Base-by-base conservation (phyloP, 1,140 invertebrate species). In the Mylabris phalerata region DNA sequence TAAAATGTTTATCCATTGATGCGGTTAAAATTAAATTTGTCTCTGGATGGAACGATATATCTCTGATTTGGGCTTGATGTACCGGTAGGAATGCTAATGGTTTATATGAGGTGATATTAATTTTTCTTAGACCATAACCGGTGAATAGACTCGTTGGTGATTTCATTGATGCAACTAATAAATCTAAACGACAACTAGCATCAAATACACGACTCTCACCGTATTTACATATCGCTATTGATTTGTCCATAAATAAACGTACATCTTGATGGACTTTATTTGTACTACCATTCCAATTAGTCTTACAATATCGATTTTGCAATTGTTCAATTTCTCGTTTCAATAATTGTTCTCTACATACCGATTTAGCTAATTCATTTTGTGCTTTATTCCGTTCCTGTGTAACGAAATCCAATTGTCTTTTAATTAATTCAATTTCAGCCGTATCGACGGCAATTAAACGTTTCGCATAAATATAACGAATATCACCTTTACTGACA, bases 161-260 rank as follows among this genome's bases (percentile, higher is more conserved):
- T 51, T 84, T 85, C 11, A 65, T 45, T 65, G 91, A 87, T 1
- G 89, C 87, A 0, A 87, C 80, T 60, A 86, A 80, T 7, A 91
- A 59, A 65, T 84, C 77, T 24, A 81, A 76, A 65, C 75, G 79
- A 24, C 74, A 75, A 74, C 82, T 85, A 60, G 82, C 85, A 47
- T 85, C 84, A 63, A 93, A 73, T 0, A 93, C 88, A n/a, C 92
- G 75, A 69, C 91, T 93, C 2, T 83, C 84, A 3, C 83, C 81
- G 4, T 86, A 81, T 58, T 79, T 79, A 55, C 76, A 80, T 3
- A 91, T 76, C 57, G 88, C 83, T 45, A 89, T 62, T 67, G 79
- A 78, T 70, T 83, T 80, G 55, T 85, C 81, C 50, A 85, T 70
- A 11, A 79, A 77, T 48, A 88, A 79, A 60, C 77, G 75, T 13